Evolutionary conservation across 2,797 vertebrate species (phyloP).

Genomic region (Phyllotis vaccarum): DNA sequence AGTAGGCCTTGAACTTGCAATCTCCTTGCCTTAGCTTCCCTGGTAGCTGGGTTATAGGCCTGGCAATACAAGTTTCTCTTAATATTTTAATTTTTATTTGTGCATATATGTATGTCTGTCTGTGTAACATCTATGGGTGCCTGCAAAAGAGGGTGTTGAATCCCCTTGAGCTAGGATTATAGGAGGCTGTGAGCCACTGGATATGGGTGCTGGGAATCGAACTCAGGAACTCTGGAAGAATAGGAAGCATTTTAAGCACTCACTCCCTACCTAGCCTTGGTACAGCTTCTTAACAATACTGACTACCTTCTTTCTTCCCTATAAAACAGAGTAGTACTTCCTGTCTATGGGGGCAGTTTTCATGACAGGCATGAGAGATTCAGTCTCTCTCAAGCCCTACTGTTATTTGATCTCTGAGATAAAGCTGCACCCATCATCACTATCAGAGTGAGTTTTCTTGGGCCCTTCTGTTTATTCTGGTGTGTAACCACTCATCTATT

Average conservation of each 20-base stretch:
- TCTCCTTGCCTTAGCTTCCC: neutral
- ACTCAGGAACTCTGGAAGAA: neutral
- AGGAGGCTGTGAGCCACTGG: neutral
- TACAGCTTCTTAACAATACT: neutral
- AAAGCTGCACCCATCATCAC: neutral
- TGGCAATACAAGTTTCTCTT: neutral
- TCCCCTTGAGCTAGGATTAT: neutral
- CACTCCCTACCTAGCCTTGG: neutral
- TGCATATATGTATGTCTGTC: neutral
- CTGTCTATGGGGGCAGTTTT: neutral
- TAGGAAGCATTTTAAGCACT: neutral
- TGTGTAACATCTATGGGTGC: neutral
- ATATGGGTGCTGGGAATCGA: neutral
- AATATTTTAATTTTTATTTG: neutral
- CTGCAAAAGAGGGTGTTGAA: neutral
- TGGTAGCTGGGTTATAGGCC: neutral
- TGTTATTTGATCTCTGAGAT: neutral
- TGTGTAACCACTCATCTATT: neutral
- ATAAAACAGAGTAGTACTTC: neutral
- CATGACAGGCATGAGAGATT: neutral
- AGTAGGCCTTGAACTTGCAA: neutral
- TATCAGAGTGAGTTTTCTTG: neutral
- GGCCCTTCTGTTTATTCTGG: neutral
- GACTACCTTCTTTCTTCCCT: neutral
- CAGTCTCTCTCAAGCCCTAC: neutral